phyloP scores from a whole-genome alignment of 1,140 invertebrate genomes.

The Heliconius melpomene region DNA sequence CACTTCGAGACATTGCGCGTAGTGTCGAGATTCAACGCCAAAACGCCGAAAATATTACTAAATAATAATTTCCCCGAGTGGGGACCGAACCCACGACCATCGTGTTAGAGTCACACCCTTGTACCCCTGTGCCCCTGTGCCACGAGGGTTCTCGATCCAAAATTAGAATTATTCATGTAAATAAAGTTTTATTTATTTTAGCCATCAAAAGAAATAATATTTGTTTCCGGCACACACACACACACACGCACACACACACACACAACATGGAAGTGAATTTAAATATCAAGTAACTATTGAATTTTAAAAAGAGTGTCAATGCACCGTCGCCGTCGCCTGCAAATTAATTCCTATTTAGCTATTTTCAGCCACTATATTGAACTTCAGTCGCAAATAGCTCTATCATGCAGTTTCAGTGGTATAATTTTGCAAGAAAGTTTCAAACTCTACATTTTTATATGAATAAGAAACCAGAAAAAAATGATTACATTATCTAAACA shows the following conservation, averaged over 20 bases:
- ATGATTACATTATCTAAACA: no score
- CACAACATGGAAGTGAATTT: constrained; percentile 9
- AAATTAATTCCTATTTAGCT: constrained; percentile 16
- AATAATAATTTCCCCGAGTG: no score
- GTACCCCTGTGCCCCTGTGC: no score
- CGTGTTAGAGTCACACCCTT: no score
- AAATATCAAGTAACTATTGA: constrained; percentile 28
- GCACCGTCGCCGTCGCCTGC: no score
- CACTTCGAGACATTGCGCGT: no score
- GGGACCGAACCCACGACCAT: no score
- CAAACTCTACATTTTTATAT: background rate
- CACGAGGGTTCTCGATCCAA: no score
- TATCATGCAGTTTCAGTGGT: background rate
- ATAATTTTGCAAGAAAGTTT: background rate
- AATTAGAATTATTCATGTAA: background rate
- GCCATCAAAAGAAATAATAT: background rate
- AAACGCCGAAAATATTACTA: no score
- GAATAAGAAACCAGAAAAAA: background rate
- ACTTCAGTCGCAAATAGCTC: background rate
- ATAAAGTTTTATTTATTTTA: background rate
- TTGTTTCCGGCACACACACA: no score
- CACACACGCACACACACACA: background rate
- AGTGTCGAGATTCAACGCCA: no score
- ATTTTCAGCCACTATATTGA: background rate
- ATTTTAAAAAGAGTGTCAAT: constrained; percentile 8